Percentiles rank a stretch among this genome's conserved stretches.
These are phyloP conservation scores for Tetramorium parvispinum DNA, from an alignment of 1,140 invertebrate species.

Conservation along the genomic window DNA sequence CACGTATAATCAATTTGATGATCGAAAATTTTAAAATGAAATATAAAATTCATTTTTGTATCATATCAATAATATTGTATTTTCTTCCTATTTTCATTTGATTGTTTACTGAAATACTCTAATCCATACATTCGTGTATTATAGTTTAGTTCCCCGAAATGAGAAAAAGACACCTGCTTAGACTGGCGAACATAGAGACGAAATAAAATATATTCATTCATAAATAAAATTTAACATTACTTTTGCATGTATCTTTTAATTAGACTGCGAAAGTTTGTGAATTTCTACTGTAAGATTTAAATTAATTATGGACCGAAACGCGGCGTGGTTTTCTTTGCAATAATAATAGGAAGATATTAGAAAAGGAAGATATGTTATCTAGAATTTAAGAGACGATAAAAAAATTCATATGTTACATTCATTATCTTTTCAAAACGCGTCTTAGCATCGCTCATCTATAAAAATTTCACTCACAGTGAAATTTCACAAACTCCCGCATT, in stretches of 20 bases:
- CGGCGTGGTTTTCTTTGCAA: neutral
- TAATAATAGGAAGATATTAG: neutral
- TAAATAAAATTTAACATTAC: conserved; percentile 29
- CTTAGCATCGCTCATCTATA: neutral
- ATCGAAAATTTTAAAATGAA: conserved; percentile 2
- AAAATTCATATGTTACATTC: neutral
- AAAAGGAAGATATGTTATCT: neutral
- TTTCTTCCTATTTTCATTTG: conserved; percentile 25
- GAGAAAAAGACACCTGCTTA: neutral
- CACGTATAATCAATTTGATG: conserved; percentile 3
- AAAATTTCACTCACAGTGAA: neutral
- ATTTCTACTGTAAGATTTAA: neutral
- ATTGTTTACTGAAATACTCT: conserved; percentile 39
- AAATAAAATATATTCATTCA: neutral
- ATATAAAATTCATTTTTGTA: conserved; percentile 26
- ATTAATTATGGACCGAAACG: neutral
- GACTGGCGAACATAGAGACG: neutral
- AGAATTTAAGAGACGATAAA: neutral
- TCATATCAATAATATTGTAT: conserved; percentile 31
- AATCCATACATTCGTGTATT: conserved; percentile 24
- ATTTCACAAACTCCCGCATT: neutral
- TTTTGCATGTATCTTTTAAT: neutral
- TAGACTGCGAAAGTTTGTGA: conserved; percentile 8
- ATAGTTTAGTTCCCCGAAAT: conserved; percentile 2
- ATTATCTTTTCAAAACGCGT: neutral